Percentiles rank a stretch among this genome's conserved stretches.
Evolutionary conservation across 2,113 vertebrate genomes (phyloP).

Genomic region (Megaceryle maxima): DNA sequence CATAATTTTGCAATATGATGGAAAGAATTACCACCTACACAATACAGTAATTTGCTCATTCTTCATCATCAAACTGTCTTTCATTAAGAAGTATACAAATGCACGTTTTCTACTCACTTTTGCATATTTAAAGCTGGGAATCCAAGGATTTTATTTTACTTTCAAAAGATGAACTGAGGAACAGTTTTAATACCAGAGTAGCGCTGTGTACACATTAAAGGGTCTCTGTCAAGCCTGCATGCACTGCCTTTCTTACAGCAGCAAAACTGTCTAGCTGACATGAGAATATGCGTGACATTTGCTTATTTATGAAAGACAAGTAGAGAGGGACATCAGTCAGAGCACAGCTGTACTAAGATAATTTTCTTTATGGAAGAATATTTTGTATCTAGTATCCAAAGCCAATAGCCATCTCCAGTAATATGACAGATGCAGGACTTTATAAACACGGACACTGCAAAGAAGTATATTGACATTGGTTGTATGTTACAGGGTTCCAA

Average conservation of each 20-base stretch:
- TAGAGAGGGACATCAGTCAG: not conserved
- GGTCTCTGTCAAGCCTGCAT: not conserved
- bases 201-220: not conserved
- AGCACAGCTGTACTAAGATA: not conserved
- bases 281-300: not conserved
- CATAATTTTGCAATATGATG: not conserved
- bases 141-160: not conserved
- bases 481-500: not conserved
- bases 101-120: accelerated
- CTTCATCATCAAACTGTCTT: not conserved
- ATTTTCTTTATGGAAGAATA: not conserved
- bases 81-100: not conserved
- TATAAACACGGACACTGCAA: not conserved
- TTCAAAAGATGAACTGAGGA: not conserved
- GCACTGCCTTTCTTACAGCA: not conserved
- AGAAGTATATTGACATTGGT: not conserved
- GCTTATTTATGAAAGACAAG: not conserved
- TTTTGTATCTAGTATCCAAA: not conserved
- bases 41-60: not conserved
- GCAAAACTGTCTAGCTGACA: not conserved
- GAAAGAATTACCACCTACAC: not conserved
- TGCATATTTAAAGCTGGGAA: not conserved
- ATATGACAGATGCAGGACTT: not conserved
- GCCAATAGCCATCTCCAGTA: not conserved
- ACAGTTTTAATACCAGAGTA: not conserved